phyloP scores from a whole-genome alignment of 1,140 invertebrate species.

The Magallana gigas region DNA sequence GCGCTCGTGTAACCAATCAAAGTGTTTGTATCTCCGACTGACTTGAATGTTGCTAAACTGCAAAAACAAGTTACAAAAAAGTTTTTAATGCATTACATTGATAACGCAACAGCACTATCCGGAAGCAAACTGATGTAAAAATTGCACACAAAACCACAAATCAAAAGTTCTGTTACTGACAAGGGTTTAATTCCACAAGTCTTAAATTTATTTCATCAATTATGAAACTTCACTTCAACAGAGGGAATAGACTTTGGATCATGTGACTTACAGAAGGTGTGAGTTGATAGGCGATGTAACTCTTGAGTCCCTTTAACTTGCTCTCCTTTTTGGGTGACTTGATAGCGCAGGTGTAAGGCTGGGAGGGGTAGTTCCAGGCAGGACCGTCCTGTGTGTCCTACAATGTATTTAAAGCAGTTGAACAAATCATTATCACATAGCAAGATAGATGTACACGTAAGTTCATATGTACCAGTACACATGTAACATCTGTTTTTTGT shows the following conservation, averaged over 20 bases:
- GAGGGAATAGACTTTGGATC: neutral
- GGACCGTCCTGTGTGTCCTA: slow-evolving; percentile 83
- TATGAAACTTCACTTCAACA: neutral
- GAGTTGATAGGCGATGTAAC: slow-evolving; percentile 97
- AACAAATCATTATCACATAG: no score
- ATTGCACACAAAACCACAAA: no score
- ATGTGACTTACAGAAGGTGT: slow-evolving; percentile 88
- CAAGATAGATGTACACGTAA: no score
- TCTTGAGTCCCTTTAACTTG: slow-evolving; percentile 98
- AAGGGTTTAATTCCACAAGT: no score
- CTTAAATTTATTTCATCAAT: neutral
- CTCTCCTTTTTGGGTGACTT: slow-evolving; percentile 97
- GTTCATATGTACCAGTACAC: no score
- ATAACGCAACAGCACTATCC: no score
- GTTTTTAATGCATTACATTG: no score
- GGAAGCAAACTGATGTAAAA: no score
- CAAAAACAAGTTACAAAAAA: slow-evolving; percentile 65
- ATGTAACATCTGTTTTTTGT: no score
- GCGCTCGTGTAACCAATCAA: slow-evolving; percentile 98
- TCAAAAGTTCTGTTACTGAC: no score
- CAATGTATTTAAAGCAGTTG: slow-evolving; percentile 12
- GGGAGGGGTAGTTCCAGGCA: slow-evolving; percentile 85
- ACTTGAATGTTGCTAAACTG: slow-evolving; percentile 95
- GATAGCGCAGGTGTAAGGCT: slow-evolving; percentile 90
- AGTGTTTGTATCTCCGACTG: slow-evolving; percentile 97